Evolutionary conservation across 1,140 invertebrate species (phyloP).

Genomic region (Papilio helenus): DNA sequence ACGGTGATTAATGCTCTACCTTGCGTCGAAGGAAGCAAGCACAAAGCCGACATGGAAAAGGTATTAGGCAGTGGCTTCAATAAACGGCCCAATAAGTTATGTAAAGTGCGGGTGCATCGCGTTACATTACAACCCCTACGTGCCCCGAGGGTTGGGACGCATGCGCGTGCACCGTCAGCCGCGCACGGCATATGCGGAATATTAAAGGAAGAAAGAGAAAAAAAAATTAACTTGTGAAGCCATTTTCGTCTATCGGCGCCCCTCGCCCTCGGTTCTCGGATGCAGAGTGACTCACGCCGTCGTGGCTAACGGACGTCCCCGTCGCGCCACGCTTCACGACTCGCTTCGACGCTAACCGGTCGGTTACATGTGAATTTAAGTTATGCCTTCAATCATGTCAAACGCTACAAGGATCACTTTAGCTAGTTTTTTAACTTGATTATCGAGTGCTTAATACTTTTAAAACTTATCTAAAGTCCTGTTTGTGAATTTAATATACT

Average conservation of each 20-base stretch:
- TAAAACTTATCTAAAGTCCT: conserved; percentile 34
- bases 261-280: conserved; percentile 68
- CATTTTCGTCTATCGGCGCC: conserved; percentile 80
- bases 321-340: conserved; percentile 44
- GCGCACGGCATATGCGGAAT: conserved; percentile 81
- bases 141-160: conserved; percentile 66
- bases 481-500: conserved; percentile 46
- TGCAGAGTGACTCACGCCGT: conserved; percentile 67
- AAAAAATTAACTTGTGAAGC: conserved; percentile 83
- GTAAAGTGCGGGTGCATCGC: conserved; percentile 79
- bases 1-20: conserved; percentile 75
- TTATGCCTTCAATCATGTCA: conserved; percentile 59
- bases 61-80: conserved; percentile 79
- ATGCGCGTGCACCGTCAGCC: conserved; percentile 76
- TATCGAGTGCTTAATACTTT: conserved; percentile 37
- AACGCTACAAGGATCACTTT: conserved; percentile 36
- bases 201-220: conserved; percentile 83
- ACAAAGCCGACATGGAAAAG: conserved; percentile 77
- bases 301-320: conserved; percentile 58
- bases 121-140: conserved; percentile 77
- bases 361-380: conserved; percentile 60
- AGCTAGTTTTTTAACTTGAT: conserved; percentile 34
- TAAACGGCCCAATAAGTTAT: conserved; percentile 81
- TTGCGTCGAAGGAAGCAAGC: conserved; percentile 64
- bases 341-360: conserved; percentile 46